Evolutionary conservation across 2,888 invertebrate genomes (phyloP).

Genomic region (Papilio elwesi): DNA sequence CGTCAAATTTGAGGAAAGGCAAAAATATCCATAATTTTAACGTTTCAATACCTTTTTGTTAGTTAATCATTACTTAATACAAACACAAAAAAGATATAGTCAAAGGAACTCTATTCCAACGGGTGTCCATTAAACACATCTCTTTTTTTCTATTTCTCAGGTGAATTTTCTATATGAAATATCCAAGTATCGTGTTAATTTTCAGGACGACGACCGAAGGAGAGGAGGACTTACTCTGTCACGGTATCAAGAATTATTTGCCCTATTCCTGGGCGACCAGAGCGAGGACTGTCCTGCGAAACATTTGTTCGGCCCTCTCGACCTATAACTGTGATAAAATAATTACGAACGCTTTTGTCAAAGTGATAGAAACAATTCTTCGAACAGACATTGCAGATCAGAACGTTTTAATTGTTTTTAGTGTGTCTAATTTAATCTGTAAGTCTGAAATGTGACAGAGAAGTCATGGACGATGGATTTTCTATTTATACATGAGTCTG

Average conservation of each 20-base stretch:
- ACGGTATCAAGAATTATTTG: slow-evolving; percentile 92
- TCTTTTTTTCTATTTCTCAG: neutral
- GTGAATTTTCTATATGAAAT: slow-evolving; percentile 1
- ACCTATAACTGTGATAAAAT: slow-evolving; percentile 55
- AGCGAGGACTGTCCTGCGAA: slow-evolving; percentile 89
- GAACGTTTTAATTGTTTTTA: neutral
- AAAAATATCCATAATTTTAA: too few species aligned
- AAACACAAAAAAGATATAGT: too few species aligned
- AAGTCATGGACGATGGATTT: neutral
- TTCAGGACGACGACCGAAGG: slow-evolving; percentile 91
- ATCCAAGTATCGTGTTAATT: neutral
- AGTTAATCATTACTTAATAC: too few species aligned
- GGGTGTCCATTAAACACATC: too few species aligned
- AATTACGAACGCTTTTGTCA: slow-evolving; percentile 32
- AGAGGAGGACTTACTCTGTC: slow-evolving; percentile 90
- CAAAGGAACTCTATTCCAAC: too few species aligned
- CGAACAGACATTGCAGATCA: neutral
- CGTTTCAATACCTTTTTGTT: too few species aligned
- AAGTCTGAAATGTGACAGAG: neutral
- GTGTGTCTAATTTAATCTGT: slow-evolving; percentile 1
- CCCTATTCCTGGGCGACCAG: slow-evolving; percentile 91
- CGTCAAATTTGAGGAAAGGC: too few species aligned
- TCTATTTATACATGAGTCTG: slow-evolving; percentile 48
- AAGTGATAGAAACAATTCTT: neutral
- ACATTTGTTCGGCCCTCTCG: slow-evolving; percentile 91